Base-by-base conservation (phyloP, 2,888 invertebrate species). In the Apeira syringaria region DNA sequence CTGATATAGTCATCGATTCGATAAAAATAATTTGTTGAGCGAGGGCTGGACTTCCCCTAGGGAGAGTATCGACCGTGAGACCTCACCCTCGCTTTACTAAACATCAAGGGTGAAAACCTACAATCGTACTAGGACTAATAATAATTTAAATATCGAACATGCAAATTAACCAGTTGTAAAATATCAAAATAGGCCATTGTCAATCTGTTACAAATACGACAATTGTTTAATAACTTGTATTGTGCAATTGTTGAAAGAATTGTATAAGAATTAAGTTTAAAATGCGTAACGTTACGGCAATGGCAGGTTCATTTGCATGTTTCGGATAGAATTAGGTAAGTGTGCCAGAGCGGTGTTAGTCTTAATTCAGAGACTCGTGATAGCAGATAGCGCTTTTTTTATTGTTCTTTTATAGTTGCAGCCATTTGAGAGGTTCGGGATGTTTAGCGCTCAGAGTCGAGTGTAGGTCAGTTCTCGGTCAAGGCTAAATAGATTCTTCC, bases 11-110 rank as follows among this genome's bases (percentile, higher is more conserved):
- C 34, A 27, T 45, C 45, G 45, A 31, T 34, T 30, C 15, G 17
- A 20, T 39, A 26, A 12, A 37, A 36, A 30, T 26, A 20, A 26
- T 38, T 34, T 26, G 34, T 34, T 10, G 13, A 36, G 44, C 36
- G 15, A 2, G 15, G 4, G 3, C 4, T 38, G 20, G 43, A 5
- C 31, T 36, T 34, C 31, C 49, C 38, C 22, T 30, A 35, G 49
- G 49, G 54, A 47, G 49, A 39, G 40, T 47, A 54, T 54, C 54
- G 54, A 54, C 51, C 54, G 40, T 45, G 45, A n/a, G n/a, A 30
- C 40, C 49, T 45, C 49, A 35, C 64, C 68, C 68, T 56, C 9
- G 36, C 34, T 9, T 11, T 13, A 25, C 2, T 22, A 49, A 50
- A 48, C 48, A 13, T 40, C 45, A 47, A 47, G 45, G 47, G 49